Conservation (phyloP, 2,888 invertebrate species). For the Tetanocera ferruginea region DNA sequence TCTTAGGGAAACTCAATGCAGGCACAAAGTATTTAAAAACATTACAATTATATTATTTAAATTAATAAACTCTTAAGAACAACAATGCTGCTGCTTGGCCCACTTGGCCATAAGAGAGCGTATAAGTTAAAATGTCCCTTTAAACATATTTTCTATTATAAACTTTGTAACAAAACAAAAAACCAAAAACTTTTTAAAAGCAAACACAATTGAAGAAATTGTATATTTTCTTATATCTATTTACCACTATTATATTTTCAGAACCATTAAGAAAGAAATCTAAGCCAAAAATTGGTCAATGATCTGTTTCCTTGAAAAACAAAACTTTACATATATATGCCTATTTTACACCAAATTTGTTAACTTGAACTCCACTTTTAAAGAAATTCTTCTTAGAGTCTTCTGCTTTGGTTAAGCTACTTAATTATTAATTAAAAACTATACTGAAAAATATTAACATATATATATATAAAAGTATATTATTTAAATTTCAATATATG, state of each 20-base stretch:
- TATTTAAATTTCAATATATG: constrained; percentile 42
- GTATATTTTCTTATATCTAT: constrained; percentile 50
- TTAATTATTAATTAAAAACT: constrained; percentile 30
- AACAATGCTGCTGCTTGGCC: background rate
- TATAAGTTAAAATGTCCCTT: background rate
- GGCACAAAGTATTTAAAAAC: constrained; percentile 39
- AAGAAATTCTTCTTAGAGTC: constrained; percentile 58
- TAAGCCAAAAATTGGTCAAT: background rate
- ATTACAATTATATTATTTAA: constrained; percentile 26
- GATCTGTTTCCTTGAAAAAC: background rate
- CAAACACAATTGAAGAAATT: constrained; percentile 47
- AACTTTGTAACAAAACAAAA: background rate
- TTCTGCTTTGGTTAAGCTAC: constrained; percentile 51
- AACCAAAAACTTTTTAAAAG: constrained; percentile 29
- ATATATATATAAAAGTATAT: constrained; percentile 30
- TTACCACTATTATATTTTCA: constrained; percentile 31
- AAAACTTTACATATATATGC: constrained; percentile 5
- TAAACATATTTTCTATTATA: constrained; percentile 16
- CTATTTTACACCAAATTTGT: constrained; percentile 14
- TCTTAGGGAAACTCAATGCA: constrained; percentile 10
- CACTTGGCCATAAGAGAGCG: background rate
- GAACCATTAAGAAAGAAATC: constrained; percentile 1
- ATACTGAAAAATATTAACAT: constrained; percentile 53
- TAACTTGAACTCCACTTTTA: constrained; percentile 22
- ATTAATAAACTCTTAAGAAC: constrained; percentile 11